These are phyloP conservation scores for Aethes cnicana DNA, from an alignment of 2,888 invertebrate species.

Conservation along the genomic window DNA sequence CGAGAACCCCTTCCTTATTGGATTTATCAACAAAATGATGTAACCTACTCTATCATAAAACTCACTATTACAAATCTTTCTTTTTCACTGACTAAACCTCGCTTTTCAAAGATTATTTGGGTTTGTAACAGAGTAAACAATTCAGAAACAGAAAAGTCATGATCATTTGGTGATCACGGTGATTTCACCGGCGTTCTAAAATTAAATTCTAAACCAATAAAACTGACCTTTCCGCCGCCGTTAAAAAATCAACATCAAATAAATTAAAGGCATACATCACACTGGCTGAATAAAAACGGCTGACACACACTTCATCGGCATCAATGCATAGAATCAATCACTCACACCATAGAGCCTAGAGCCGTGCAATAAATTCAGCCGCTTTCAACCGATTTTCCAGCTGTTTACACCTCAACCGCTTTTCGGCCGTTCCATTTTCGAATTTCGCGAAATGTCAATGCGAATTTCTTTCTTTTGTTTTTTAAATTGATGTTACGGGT, in stretches of 20 bases:
- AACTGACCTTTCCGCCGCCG: slow-evolving; percentile 16
- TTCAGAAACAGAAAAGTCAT: not conserved
- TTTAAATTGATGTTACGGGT: slow-evolving; percentile 20
- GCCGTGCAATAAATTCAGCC: slow-evolving; percentile 61
- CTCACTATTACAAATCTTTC: too few species aligned
- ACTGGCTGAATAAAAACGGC: slow-evolving; percentile 23
- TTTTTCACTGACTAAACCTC: too few species aligned
- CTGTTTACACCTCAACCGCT: slow-evolving; percentile 66
- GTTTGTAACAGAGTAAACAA: too few species aligned
- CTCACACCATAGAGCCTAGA: slow-evolving; percentile 43
- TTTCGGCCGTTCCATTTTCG: slow-evolving; percentile 37
- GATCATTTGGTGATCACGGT: too few species aligned
- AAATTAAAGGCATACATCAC: slow-evolving; percentile 36
- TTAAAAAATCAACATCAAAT: slow-evolving; percentile 29
- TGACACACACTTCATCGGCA: slow-evolving; percentile 44
- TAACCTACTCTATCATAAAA: not conserved
- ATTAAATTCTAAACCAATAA: slow-evolving; percentile 29
- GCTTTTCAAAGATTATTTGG: too few species aligned
- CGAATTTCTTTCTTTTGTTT: slow-evolving; percentile 21
- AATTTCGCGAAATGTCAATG: slow-evolving; percentile 28
- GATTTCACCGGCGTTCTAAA: slow-evolving; percentile 17
- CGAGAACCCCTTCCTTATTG: too few species aligned
- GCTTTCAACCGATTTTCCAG: slow-evolving; percentile 64
- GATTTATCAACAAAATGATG: not conserved
- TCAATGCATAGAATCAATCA: slow-evolving; percentile 61